Evolutionary conservation across 2,113 vertebrate genomes (phyloP), one percentile per base, ranked within the genome.

Genomic region (Tragelaphus strepsiceros): DNA sequence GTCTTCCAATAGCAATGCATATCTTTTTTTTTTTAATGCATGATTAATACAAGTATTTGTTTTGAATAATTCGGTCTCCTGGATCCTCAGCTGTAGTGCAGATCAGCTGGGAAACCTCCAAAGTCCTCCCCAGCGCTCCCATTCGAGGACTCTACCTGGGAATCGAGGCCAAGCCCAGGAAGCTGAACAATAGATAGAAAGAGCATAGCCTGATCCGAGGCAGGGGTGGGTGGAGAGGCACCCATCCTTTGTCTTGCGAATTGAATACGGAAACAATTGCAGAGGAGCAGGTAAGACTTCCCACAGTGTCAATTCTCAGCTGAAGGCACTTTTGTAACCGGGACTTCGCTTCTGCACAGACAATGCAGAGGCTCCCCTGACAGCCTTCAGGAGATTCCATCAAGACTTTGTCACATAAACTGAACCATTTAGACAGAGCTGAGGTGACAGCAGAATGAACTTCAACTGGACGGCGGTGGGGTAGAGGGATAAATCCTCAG

Each of bases 221-320:
- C 2, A 1, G 16, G 54, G 78, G 90, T 95, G 93, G 93, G 95
- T 64, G 96, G 96, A 54, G 67, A 91, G 71, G 62, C 35, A n/a
- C 81, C 87, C 97, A 67, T 91, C 93, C 83, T 97, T 97, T 97
- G 64, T 96, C 97, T 98, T 97, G 86, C 91, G 97, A 93, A 97
- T 95, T 88, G 87, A 96, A 96, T 82, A 78, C 16, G 15, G 97
- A 97, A 94, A 96, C 97, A 95, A 92, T 94, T 90, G 89, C 80
- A 7, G 51, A 54, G 86, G 97, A 95, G 93, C 84, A 96, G 91
- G 96, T 94, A 59, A 95, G 96, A 13, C 96, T 86, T 91, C 96
- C 90, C 90, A 97, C 97, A 9, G 35, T 92, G 94, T 95, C 95
- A 88, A 1, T 96, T 94, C 92, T 87, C 93, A 88, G 5, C 91